These are phyloP conservation scores for Rhinichthys klamathensis DNA, from an alignment of 2,113 vertebrate species.

Conservation along the genomic window DNA sequence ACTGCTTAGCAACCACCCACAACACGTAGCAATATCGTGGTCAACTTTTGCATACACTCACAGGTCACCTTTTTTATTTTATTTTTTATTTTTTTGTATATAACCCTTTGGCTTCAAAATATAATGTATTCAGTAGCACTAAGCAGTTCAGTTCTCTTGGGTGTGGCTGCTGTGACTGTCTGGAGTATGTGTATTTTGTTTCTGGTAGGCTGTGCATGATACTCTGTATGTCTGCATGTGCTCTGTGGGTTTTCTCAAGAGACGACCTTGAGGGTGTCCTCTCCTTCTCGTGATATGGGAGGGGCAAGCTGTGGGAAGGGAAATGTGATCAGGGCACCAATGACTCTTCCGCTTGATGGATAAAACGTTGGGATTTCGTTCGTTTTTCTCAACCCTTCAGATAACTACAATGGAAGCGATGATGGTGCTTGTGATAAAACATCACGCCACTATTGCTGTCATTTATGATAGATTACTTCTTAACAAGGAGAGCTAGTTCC, in stretches of 20 bases:
- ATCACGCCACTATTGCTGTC: background rate
- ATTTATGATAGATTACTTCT: conserved; percentile 25
- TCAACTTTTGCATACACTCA: background rate
- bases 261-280: conserved; percentile 50
- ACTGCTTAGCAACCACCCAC: background rate
- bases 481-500: background rate
- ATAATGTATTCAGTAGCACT: background rate
- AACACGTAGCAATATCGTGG: background rate
- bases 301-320: conserved; percentile 37
- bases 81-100: background rate
- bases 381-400: conserved; percentile 9
- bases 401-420: background rate
- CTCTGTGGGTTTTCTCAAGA: conserved; percentile 33
- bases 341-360: conserved; percentile 41
- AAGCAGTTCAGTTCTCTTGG: background rate
- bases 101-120: background rate
- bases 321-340: conserved; percentile 54
- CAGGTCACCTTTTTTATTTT: background rate
- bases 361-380: conserved; percentile 13
- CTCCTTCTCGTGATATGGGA: conserved; percentile 12
- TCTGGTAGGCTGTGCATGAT: background rate
- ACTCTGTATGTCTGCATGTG: background rate
- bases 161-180: conserved; percentile 6
- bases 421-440: conserved; percentile 38
- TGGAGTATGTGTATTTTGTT: conserved; percentile 7